Percentiles rank a stretch among this genome's conserved stretches.
Evolutionary conservation across 2,888 invertebrate species (phyloP).

Genomic region (Ptycholaimellus sp.): DNA sequence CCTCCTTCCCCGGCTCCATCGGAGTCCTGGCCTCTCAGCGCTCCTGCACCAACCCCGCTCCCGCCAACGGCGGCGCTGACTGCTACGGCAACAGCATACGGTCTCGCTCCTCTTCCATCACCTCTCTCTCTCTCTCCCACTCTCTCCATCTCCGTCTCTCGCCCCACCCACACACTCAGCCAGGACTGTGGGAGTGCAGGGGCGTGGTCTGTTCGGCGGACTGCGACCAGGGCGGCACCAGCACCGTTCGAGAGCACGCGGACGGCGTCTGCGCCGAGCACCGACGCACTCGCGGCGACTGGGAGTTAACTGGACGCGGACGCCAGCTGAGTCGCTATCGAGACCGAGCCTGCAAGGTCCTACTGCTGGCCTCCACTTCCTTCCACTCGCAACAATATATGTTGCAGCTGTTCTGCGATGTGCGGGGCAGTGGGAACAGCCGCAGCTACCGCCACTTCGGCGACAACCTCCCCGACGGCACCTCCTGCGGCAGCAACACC

Average conservation of each 20-base stretch:
- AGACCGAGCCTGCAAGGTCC: constrained; percentile 24
- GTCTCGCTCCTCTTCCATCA: background rate
- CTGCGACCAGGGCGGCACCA: background rate
- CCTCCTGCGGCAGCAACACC: constrained; percentile 16
- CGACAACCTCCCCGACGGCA: constrained; percentile 24
- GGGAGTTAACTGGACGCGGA: constrained; percentile 21
- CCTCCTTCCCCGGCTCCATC: constrained; percentile 12
- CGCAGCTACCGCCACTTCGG: constrained; percentile 24
- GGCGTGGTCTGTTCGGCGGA: background rate
- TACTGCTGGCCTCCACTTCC: too few relatives aligned
- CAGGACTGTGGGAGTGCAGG: too few relatives aligned
- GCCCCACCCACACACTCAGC: too few relatives aligned
- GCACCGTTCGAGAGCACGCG: constrained; percentile 12
- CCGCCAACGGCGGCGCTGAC: constrained; percentile 20
- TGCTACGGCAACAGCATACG: constrained; percentile 16
- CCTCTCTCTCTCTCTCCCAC: too few relatives aligned
- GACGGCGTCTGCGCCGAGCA: constrained; percentile 18
- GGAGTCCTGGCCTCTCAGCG: constrained; percentile 10
- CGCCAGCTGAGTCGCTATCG: constrained; percentile 20
- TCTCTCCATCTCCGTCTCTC: too few relatives aligned
- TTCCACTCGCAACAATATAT: too few relatives aligned
- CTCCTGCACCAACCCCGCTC: constrained; percentile 19
- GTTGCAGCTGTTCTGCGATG: constrained; percentile 23
- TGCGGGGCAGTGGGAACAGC: constrained; percentile 14
- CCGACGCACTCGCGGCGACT: constrained; percentile 17